These are phyloP conservation scores for Brachionus plicatilis DNA, from an alignment of 1,140 invertebrate species.

Conservation along the genomic window DNA sequence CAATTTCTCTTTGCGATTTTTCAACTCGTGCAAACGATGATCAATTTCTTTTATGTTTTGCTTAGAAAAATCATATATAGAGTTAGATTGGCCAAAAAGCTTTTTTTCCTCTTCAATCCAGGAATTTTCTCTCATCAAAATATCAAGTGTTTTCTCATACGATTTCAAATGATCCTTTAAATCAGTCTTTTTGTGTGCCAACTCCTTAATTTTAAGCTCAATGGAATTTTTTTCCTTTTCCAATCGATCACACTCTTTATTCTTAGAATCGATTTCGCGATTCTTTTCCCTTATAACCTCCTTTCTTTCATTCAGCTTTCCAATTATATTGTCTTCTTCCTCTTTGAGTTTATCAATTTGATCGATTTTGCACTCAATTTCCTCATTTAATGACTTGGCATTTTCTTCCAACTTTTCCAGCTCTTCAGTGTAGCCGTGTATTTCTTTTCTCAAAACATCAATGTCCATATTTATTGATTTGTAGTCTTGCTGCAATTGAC, in stretches of 20 bases:
- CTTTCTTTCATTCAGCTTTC: neutral
- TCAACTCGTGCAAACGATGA: constrained; percentile 62
- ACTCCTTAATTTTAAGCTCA: constrained; percentile 37
- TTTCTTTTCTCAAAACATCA: constrained; percentile 68
- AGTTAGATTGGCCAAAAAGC: constrained; percentile 68
- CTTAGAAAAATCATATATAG: constrained; percentile 60
- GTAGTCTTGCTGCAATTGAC: constrained; percentile 60
- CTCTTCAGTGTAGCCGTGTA: constrained; percentile 63
- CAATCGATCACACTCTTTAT: constrained; percentile 26
- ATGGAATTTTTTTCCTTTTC: constrained; percentile 14
- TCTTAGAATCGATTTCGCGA: neutral
- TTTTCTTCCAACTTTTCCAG: constrained; percentile 46
- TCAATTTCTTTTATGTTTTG: constrained; percentile 62
- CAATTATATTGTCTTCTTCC: constrained; percentile 50
- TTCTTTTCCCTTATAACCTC: neutral
- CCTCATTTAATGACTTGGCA: constrained; percentile 44
- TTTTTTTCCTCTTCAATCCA: constrained; percentile 75
- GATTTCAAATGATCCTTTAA: constrained; percentile 20
- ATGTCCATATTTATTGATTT: constrained; percentile 75
- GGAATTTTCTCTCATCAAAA: neutral
- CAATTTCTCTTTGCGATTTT: constrained; percentile 67
- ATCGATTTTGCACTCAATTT: constrained; percentile 57
- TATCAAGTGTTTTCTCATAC: neutral
- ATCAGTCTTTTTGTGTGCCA: neutral
- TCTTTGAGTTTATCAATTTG: constrained; percentile 59